Percentiles rank a stretch among this genome's conserved stretches.
phyloP scores from a whole-genome alignment of 1,140 invertebrate species.

The Globodera rostochiensis region DNA sequence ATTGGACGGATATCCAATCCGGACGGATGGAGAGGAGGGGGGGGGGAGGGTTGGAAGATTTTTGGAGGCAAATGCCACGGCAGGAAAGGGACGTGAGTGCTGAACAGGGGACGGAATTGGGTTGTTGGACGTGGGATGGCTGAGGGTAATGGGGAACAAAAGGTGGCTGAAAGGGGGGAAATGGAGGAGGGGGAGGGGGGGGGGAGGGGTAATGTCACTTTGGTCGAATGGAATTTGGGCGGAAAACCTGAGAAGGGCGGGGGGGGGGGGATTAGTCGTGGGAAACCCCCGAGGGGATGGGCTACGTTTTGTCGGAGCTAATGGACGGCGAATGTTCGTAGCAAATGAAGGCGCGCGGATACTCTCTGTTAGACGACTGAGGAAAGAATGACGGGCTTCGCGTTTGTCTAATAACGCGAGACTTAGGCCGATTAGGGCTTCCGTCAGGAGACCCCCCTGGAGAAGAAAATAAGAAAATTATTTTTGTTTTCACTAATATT shows the following conservation, averaged over 20 bases:
- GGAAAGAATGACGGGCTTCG: too few relatives aligned
- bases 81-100: too few relatives aligned
- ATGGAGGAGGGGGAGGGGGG: too few relatives aligned
- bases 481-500: too few relatives aligned
- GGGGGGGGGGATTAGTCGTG: background rate
- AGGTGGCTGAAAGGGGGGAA: background rate
- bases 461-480: too few relatives aligned
- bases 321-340: background rate
- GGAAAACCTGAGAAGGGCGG: background rate
- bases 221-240: background rate
- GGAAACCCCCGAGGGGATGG: background rate
- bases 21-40: background rate
- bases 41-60: background rate
- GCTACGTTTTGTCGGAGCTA: background rate
- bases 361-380: too few relatives aligned
- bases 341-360: background rate
- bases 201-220: background rate
- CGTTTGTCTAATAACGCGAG: too few relatives aligned
- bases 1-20: background rate
- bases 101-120: background rate
- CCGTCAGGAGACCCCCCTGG: too few relatives aligned
- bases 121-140: background rate
- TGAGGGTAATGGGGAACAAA: background rate
- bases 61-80: too few relatives aligned
- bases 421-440: too few relatives aligned